Evolutionary conservation across 2,888 invertebrate species (phyloP).

Genomic region (Cerastis leucographa): DNA sequence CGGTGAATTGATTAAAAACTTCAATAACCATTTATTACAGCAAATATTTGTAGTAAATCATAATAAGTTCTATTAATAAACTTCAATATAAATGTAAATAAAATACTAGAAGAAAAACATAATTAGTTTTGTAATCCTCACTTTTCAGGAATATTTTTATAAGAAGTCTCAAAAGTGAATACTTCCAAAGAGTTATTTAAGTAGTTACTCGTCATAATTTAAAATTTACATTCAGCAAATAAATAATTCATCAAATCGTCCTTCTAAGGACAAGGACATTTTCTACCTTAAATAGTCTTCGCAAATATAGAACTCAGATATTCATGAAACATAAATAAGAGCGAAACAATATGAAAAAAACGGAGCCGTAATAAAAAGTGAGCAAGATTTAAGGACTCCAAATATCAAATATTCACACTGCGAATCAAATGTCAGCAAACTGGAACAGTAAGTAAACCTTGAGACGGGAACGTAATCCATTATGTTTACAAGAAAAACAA

Average conservation of each 20-base stretch:
- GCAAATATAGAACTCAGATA: constrained; percentile 31
- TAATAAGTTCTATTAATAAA: constrained; percentile 36
- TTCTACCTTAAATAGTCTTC: constrained; percentile 35
- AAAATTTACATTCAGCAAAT: constrained; percentile 71
- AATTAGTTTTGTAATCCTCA: constrained; percentile 49
- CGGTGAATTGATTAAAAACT: neutral
- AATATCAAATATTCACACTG: constrained; percentile 55
- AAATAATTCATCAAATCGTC: constrained; percentile 73
- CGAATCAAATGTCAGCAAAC: constrained; percentile 45
- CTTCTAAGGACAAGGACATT: constrained; percentile 43
- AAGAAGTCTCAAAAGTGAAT: constrained; percentile 54
- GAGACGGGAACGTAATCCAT: constrained; percentile 58
- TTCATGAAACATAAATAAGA: constrained; percentile 47
- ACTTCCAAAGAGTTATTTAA: constrained; percentile 59
- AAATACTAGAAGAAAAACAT: constrained; percentile 38
- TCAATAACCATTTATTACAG: neutral
- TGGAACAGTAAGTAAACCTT: constrained; percentile 49
- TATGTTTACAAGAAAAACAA: constrained; percentile 58
- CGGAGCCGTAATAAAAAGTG: constrained; percentile 36
- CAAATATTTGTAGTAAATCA: neutral
- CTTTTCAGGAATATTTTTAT: constrained; percentile 27
- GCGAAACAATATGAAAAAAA: constrained; percentile 40
- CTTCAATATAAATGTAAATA: constrained; percentile 55
- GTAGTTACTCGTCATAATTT: constrained; percentile 65
- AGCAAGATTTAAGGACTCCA: constrained; percentile 34